A percentile compares a stretch with the other conserved stretches of the same genome.
Conservation (phyloP, 1,140 invertebrate genomes). For the Episyrphus balteatus region DNA sequence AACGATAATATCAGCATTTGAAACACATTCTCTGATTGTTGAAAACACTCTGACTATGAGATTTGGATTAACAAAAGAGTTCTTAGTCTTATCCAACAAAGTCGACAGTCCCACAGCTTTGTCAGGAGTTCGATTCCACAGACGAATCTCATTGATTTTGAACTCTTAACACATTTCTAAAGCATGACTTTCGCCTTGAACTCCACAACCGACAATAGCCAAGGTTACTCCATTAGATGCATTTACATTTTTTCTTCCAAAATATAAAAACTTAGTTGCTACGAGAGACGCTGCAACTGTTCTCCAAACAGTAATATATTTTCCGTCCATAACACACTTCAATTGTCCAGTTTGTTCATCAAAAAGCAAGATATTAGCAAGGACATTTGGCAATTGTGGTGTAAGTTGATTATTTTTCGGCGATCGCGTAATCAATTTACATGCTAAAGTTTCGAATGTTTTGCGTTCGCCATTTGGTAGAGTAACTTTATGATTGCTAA, state of each 20-base stretch:
- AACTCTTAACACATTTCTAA: slow-evolving; percentile 36
- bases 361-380: slow-evolving; percentile 39
- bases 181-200: slow-evolving; percentile 45
- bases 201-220: slow-evolving; percentile 47
- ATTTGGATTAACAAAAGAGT: too few relatives aligned
- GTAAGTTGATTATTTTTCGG: slow-evolving; percentile 23
- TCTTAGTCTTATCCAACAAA: too few relatives aligned
- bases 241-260: slow-evolving; percentile 7
- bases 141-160: slow-evolving; percentile 37
- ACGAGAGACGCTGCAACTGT: slow-evolving; percentile 49
- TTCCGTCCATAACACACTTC: slow-evolving; percentile 35
- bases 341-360: slow-evolving; percentile 36
- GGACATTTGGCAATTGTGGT: slow-evolving; percentile 33
- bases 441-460: slow-evolving; percentile 32
- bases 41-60: too few relatives aligned
- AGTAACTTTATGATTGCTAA: slow-evolving; percentile 25
- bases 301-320: slow-evolving; percentile 46
- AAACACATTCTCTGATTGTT: too few relatives aligned
- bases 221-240: slow-evolving; percentile 1
- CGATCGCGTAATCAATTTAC: slow-evolving; percentile 41
- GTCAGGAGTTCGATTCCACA: slow-evolving; percentile 43
- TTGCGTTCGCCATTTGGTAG: not conserved
- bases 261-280: slow-evolving; percentile 45
- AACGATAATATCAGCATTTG: too few relatives aligned
- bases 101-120: slow-evolving; percentile 23